These are phyloP conservation scores for Mobula hypostoma DNA, from an alignment of 2,113 vertebrate genomes.

Conservation along the genomic window DNA sequence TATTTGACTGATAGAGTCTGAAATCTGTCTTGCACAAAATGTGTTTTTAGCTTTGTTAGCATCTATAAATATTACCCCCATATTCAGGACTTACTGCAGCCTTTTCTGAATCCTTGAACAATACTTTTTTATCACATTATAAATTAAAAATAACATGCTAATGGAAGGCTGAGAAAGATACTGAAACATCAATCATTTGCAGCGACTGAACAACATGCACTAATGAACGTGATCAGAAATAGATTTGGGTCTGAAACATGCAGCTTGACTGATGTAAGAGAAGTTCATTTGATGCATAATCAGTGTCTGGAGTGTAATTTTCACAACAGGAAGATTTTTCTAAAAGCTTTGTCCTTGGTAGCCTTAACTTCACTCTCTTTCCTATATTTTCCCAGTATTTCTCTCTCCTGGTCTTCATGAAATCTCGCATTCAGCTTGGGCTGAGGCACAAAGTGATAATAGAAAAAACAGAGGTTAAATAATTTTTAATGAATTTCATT, in stretches of 20 bases:
- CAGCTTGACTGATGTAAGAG: constrained; percentile 4
- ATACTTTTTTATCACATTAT: neutral
- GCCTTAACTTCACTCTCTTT: neutral
- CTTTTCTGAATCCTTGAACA: neutral
- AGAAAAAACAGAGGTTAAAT: neutral
- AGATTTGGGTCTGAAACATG: neutral
- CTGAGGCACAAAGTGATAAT: neutral
- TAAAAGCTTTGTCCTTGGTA: neutral
- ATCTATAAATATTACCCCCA: neutral
- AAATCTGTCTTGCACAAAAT: neutral
- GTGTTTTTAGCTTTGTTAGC: neutral
- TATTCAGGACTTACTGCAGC: neutral
- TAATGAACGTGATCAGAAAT: neutral
- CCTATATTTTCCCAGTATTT: neutral
- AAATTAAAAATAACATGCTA: neutral
- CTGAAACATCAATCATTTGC: neutral
- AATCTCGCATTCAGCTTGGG: neutral
- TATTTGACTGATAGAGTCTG: neutral
- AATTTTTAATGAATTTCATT: neutral
- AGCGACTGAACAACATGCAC: neutral
- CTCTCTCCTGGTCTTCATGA: neutral
- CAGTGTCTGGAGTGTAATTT: neutral
- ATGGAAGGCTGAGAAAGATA: neutral
- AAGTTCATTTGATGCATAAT: neutral
- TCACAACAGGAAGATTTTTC: neutral